Evolutionary conservation across 2,797 vertebrate species (phyloP), one percentile per base, ranked within the genome.

Genomic region (Pogoniulus pusillus): DNA sequence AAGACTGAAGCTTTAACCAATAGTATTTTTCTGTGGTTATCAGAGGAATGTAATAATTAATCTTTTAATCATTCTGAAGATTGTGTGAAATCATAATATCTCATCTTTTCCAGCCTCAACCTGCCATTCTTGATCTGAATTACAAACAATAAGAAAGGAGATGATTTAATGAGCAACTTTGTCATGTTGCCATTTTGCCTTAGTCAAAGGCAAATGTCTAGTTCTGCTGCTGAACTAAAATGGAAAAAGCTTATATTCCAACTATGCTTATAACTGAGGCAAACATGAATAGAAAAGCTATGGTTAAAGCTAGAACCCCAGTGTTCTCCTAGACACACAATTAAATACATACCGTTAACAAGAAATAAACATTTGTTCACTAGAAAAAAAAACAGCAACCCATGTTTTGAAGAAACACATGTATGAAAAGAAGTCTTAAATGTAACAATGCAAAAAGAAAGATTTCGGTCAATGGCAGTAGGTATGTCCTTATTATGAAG

Each of bases 1-100:
- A 96, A 96, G 92, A 92, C 87, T 73, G 85, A 85, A 85, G 89
- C 93, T 95, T 95, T 70, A 96, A 96, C 93, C 93, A 94, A 94
- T 92, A 92, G 92, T 80, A 95, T 93, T 95, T 96, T 96, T 94
- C 84, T 90, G 93, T 95, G 93, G 91, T 96, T 96, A 95, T 92
- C 92, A 95, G 93, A 96, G 91, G 96, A 96, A 96, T 95, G 93
- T 64, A 96, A 96, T 93, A 96, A 96, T 94, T 96, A 96, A 95
- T 95, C 84, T 94, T 92, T 92, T 84, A 94, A 93, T 91, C 94
- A 89, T 93, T 96, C 78, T 86, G 92, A 82, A 91, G 82, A 95
- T 89, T 81, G 75, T 60, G 81, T 80, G 94, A 96, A 94, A 95
- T 91, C 93, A 91, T 95, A 95, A 75, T 76, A 94, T 79, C 88